Base-by-base conservation (phyloP, 2,797 vertebrate species). In the Melanogrammus aeglefinus region DNA sequence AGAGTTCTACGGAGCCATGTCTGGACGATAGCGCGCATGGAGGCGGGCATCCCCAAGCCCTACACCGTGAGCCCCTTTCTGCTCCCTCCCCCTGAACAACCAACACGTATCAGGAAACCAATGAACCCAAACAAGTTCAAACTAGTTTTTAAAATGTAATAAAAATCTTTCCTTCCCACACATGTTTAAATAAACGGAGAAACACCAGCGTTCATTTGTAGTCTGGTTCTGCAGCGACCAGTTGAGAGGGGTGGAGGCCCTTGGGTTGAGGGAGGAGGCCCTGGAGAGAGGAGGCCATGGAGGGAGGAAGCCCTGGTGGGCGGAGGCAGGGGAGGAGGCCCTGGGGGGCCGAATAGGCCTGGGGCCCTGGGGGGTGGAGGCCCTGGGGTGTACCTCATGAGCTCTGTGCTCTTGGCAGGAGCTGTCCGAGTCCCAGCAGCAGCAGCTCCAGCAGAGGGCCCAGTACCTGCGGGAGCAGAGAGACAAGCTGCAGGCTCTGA, bases 381-480 rank as follows among this genome's bases (percentile, higher is more conserved):
- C 1, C 47, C 31, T 47, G 44, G 44, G 12, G 44, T 74, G n/a
- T 21, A 51, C 21, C 3, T 63, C 5, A 39, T 41, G 27, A n/a
- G 39, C 18, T 0, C 24, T 72, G 69, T 75, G 4, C 0, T 73
- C 29, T 57, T 70, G 78, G 0, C 82, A 99, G 97, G 95, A 95
- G 87, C 84, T 97, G 87, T 93, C 96, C 0, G 92, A 85, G 44
- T 90, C 92, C 18, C 95, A 97, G 92, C 95, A 95, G 78, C 94
- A 97, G 88, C 91, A 97, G 84, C 94, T 99, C 86, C 94, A 95
- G 86, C 95, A 98, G 84, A 95, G 98, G 83, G 96, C 97, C 2
- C 92, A 94, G 3, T 99, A 99, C 89, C 94, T 99, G 2, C 95
- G 96, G 73, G 95, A 97, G 88, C 97, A 97, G 91, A 91, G 98